phyloP scores from a whole-genome alignment of 2,797 vertebrate species.

The Esox masquinongy region DNA sequence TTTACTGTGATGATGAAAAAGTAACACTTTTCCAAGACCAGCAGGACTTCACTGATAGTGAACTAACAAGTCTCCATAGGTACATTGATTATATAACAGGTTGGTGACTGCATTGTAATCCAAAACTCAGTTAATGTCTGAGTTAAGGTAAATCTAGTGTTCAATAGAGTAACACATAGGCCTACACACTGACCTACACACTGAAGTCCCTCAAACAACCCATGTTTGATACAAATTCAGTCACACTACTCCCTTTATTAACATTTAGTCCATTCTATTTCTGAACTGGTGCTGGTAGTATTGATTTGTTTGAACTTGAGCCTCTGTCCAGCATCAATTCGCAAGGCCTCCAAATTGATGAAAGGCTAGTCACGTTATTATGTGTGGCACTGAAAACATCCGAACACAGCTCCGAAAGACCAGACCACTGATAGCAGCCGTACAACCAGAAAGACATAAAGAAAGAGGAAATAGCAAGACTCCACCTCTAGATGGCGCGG shows the following conservation, averaged over 20 bases:
- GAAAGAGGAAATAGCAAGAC: not conserved
- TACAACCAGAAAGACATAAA: not conserved
- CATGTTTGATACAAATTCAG: not conserved
- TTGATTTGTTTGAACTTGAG: not conserved
- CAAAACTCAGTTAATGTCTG: too few relatives aligned
- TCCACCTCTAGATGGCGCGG: constrained; percentile 48
- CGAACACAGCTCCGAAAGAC: not conserved
- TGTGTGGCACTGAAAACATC: not conserved
- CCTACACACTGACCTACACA: too few relatives aligned
- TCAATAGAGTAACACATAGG: not conserved
- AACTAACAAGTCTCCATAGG: not conserved
- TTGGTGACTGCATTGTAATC: not conserved
- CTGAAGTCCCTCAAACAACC: not conserved
- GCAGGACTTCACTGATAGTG: not conserved
- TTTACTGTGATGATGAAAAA: not conserved
- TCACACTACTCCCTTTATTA: not conserved
- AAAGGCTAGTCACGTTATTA: not conserved
- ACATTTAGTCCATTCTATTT: not conserved
- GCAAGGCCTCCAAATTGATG: not conserved
- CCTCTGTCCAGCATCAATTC: not conserved
- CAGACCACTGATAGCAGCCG: not conserved
- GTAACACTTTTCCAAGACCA: not conserved
- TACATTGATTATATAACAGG: not conserved
- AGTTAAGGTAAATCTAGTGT: not conserved
- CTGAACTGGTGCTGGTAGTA: not conserved